Evolutionary conservation across 1,140 invertebrate genomes (phyloP).

Genomic region (Eurosta solidaginis): DNA sequence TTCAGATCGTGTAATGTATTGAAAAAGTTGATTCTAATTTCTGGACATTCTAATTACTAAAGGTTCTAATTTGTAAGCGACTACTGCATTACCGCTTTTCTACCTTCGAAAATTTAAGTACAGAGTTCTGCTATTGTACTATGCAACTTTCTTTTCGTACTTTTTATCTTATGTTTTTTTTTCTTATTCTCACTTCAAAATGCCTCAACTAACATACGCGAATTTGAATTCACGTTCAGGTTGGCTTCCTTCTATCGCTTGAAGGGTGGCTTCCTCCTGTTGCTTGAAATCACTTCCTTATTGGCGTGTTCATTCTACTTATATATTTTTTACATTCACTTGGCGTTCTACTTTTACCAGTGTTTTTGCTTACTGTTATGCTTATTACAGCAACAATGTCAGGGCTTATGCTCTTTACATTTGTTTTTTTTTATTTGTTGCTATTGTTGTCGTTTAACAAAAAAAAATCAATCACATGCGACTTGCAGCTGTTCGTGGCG

Average conservation of each 20-base stretch:
- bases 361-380: background rate
- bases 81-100: no score
- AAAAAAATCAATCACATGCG: background rate
- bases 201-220: background rate
- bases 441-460: no score
- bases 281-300: constrained; percentile 2
- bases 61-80: no score
- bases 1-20: no score
- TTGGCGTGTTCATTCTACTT: background rate
- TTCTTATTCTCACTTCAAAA: background rate
- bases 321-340: background rate
- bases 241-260: background rate
- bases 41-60: background rate
- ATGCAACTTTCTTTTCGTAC: background rate
- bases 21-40: background rate
- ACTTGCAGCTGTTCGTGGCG: background rate
- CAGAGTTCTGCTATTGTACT: no score
- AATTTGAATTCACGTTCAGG: background rate
- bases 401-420: no score
- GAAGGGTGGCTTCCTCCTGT: background rate
- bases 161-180: background rate
- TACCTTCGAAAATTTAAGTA: no score
- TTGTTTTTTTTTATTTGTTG: no score
- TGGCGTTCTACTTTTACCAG: background rate
- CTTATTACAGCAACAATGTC: background rate